phyloP scores from a whole-genome alignment of 2,113 vertebrate genomes.

The Tachuris rubrigastra region DNA sequence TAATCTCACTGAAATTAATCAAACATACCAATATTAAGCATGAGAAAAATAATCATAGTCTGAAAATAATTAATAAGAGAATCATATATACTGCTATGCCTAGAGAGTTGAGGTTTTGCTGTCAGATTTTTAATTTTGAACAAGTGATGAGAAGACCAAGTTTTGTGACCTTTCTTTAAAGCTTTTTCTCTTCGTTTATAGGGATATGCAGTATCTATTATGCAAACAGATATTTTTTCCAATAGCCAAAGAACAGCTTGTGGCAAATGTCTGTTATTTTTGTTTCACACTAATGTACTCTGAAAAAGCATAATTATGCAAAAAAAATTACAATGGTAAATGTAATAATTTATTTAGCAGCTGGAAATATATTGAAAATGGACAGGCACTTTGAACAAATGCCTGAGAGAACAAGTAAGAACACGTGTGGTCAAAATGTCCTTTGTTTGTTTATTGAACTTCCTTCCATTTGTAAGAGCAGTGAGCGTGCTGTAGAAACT shows the following conservation, averaged over 20 bases:
- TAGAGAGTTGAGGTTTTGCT: not conserved
- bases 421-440: not conserved
- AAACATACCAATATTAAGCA: not conserved
- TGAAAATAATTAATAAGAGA: not conserved
- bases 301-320: not conserved
- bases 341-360: slow-evolving; percentile 45
- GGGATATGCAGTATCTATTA: not conserved
- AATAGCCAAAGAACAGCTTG: not conserved
- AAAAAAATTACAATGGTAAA: not conserved
- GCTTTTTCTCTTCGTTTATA: not conserved
- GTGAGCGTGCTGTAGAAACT: not conserved
- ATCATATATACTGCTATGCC: not conserved
- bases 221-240: not conserved
- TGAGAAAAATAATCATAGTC: not conserved
- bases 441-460: not conserved
- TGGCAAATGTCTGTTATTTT: slow-evolving; percentile 41
- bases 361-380: slow-evolving; percentile 1
- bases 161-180: slow-evolving; percentile 2
- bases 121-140: not conserved
- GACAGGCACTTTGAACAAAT: not conserved
- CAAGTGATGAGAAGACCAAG: not conserved
- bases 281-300: not conserved
- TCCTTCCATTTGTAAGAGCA: not conserved
- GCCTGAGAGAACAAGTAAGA: not conserved
- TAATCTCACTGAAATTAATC: not conserved